Evolutionary conservation across 2,797 vertebrate species (phyloP).

Genomic region (Pogoniulus pusillus): DNA sequence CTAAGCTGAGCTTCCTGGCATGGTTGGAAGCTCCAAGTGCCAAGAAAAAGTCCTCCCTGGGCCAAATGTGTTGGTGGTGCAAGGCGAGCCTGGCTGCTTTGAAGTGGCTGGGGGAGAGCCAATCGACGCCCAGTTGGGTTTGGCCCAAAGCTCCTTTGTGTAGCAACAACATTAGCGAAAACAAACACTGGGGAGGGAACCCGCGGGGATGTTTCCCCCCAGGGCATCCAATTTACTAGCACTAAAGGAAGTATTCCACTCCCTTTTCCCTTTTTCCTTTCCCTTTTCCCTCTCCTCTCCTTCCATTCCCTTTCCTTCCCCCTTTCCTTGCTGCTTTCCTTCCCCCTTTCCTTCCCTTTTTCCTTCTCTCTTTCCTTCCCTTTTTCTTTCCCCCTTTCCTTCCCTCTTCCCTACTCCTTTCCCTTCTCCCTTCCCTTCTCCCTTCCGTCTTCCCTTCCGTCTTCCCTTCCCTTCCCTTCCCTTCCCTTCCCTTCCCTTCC

Average conservation of each 20-base stretch:
- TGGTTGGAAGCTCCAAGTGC: neutral
- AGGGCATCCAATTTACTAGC: slow-evolving; percentile 8
- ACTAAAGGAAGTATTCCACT: neutral
- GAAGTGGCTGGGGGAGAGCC: slow-evolving; percentile 1
- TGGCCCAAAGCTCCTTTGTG: neutral
- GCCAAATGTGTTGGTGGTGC: slow-evolving; percentile 8
- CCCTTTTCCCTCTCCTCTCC: neutral
- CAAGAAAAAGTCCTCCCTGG: slow-evolving; percentile 22
- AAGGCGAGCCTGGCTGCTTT: slow-evolving; percentile 2
- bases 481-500: accelerated
- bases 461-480: accelerated
- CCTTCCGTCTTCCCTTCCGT: accelerated
- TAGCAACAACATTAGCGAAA: slow-evolving; percentile 2
- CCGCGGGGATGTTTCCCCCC: neutral
- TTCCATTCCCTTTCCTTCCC: too few species aligned
- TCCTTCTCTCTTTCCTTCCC: too few species aligned
- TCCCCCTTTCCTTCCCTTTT: too few species aligned
- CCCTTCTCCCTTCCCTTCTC: accelerated
- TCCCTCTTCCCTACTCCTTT: too few species aligned
- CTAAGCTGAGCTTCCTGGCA: neutral
- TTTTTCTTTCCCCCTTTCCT: accelerated
- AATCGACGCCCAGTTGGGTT: neutral
- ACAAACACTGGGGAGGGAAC: neutral
- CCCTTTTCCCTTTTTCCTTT: neutral
- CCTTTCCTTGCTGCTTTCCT: too few species aligned